phyloP scores from a whole-genome alignment of 1,140 invertebrate species.

The Hyles euphorbiae region DNA sequence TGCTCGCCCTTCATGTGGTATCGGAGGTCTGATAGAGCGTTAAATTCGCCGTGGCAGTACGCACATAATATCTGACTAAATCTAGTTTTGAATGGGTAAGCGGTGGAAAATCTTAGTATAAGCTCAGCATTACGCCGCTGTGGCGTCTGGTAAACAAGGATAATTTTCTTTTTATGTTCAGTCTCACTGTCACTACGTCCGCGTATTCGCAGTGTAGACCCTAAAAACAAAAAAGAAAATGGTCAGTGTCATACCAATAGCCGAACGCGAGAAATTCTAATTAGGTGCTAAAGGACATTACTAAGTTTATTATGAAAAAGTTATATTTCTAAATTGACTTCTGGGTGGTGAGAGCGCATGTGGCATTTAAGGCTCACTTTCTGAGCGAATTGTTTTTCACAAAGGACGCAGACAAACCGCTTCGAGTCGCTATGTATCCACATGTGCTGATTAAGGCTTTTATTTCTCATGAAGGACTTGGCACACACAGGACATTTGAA shows the following conservation, averaged over 20 bases:
- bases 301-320: neutral
- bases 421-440: slow-evolving; percentile 64
- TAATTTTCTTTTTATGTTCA: slow-evolving; percentile 57
- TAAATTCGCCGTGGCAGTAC: slow-evolving; percentile 57
- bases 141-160: slow-evolving; percentile 60
- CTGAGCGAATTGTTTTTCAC: slow-evolving; percentile 74
- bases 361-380: slow-evolving; percentile 60
- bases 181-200: slow-evolving; percentile 46
- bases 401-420: slow-evolving; percentile 60
- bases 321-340: slow-evolving; percentile 31
- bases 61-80: slow-evolving; percentile 64
- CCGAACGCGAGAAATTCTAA: neutral
- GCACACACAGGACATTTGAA: slow-evolving; percentile 59
- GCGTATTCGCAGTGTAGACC: slow-evolving; percentile 55
- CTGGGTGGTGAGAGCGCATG: slow-evolving; percentile 51
- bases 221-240: slow-evolving; percentile 71
- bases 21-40: slow-evolving; percentile 39
- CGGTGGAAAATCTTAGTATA: slow-evolving; percentile 57
- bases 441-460: slow-evolving; percentile 72
- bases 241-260: slow-evolving; percentile 49
- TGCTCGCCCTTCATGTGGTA: slow-evolving; percentile 53
- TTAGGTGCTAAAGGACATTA: slow-evolving; percentile 5
- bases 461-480: slow-evolving; percentile 70
- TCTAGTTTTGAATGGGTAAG: slow-evolving; percentile 62
- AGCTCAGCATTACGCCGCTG: slow-evolving; percentile 64